A percentile compares a stretch with the other conserved stretches of the same genome.
These are phyloP conservation scores for Stichopus chloronotus DNA, from an alignment of 35 echinoderm and acorn worm species.

Conservation along the genomic window DNA sequence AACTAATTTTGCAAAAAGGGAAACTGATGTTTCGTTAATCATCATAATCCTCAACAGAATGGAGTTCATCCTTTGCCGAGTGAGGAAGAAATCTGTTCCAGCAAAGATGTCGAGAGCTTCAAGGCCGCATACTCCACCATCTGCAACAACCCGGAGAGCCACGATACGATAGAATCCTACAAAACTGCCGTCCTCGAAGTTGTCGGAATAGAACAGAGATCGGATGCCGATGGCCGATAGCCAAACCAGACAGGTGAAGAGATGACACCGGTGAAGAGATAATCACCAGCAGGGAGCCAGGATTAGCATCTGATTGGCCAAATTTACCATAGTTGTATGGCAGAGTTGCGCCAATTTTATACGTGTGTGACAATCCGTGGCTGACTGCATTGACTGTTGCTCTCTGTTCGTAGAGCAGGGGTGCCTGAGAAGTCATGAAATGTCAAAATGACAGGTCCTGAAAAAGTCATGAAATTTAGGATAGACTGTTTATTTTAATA, in stretches of 20 bases:
- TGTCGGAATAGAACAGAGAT: neutral
- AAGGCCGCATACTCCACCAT: constrained; percentile 9
- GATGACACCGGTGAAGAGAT: neutral
- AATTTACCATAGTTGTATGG: neutral
- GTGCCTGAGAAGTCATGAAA: no score
- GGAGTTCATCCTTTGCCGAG: neutral
- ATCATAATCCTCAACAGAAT: neutral
- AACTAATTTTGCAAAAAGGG: no score
- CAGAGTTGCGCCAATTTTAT: neutral
- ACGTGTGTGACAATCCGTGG: neutral
- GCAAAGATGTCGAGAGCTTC: neutral
- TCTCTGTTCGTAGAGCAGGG: neutral
- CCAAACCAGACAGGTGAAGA: neutral
- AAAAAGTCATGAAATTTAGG: no score
- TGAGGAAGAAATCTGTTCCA: neutral
- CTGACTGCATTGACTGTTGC: neutral
- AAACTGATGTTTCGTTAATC: no score
- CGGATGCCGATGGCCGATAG: neutral
- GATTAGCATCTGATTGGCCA: neutral
- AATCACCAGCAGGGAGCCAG: neutral
- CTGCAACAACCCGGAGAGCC: neutral
- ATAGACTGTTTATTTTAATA: no score
- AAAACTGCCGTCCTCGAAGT: constrained; percentile 13
- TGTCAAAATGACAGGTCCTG: no score
- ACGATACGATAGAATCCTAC: neutral